These are phyloP conservation scores for Seira musarum DNA, from an alignment of 2,888 invertebrate species.

Conservation along the genomic window DNA sequence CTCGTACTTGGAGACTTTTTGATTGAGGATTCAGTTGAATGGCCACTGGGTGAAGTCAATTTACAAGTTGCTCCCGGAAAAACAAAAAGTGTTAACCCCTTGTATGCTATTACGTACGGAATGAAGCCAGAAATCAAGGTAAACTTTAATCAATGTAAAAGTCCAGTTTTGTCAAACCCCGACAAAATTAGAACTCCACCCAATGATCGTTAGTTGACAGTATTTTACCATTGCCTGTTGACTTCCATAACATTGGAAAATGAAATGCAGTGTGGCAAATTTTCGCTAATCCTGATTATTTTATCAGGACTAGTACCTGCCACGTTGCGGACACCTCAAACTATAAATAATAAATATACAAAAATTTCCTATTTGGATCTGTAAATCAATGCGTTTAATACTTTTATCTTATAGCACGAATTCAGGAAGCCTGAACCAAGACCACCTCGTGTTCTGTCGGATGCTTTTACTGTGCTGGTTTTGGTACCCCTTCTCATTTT, in stretches of 20 bases:
- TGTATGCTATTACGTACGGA: conserved; percentile 72
- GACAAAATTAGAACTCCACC: conserved; percentile 16
- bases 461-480: conserved; percentile 89
- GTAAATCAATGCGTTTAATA: conserved; percentile 4
- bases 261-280: conserved; percentile 61
- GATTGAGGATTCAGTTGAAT: conserved; percentile 90
- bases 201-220: conserved; percentile 66
- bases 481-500: conserved; percentile 87
- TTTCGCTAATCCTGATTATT: conserved; percentile 13
- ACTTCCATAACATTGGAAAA: conserved; percentile 73
- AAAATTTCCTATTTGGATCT: too few species aligned
- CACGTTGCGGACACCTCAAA: too few species aligned
- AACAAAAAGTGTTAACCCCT: conserved; percentile 70
- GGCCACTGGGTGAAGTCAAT: conserved; percentile 85
- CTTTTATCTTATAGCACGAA: conserved; percentile 77
- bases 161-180: neutral
- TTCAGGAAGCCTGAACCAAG: conserved; percentile 95
- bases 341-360: too few species aligned
- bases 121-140: conserved; percentile 79
- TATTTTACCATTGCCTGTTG: conserved; percentile 69
- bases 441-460: conserved; percentile 89
- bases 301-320: too few species aligned
- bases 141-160: conserved; percentile 51
- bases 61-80: conserved; percentile 80
- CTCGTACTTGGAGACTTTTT: conserved; percentile 93